Evolutionary conservation across 2,113 vertebrate genomes (phyloP).

Genomic region (Sinocyclocheilus anshuiensis): DNA sequence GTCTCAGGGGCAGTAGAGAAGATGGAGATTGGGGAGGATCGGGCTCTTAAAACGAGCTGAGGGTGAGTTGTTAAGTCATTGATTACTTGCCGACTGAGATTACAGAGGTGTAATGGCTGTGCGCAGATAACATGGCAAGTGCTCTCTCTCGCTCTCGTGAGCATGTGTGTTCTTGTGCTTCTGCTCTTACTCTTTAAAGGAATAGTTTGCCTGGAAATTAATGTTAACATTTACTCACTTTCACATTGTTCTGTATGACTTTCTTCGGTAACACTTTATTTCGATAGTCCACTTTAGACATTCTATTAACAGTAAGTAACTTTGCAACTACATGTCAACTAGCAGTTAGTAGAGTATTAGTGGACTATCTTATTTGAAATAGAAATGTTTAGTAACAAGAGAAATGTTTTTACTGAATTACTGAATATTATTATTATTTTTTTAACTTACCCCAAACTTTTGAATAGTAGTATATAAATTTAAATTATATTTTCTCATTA

Average conservation of each 20-base stretch:
- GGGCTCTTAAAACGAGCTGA: slow-evolving; percentile 49
- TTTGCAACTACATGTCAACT: too few species aligned
- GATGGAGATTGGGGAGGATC: slow-evolving; percentile 40
- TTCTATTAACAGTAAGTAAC: too few species aligned
- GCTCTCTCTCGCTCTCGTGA: slow-evolving; percentile 7
- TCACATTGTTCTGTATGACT: neutral
- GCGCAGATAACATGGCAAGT: slow-evolving; percentile 51
- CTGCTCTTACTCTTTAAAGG: neutral
- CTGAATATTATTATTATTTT: too few species aligned
- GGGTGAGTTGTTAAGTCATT: slow-evolving; percentile 55
- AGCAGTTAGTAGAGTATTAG: too few species aligned
- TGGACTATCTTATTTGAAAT: too few species aligned
- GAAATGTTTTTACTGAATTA: too few species aligned
- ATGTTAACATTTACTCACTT: neutral
- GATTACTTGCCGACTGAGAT: slow-evolving; percentile 57
- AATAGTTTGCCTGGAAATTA: neutral
- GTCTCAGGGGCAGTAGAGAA: slow-evolving; percentile 38
- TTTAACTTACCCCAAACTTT: neutral
- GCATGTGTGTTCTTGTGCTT: slow-evolving; percentile 6
- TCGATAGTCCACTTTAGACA: too few species aligned
- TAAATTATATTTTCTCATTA: neutral
- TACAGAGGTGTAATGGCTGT: slow-evolving; percentile 50
- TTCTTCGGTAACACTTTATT: too few species aligned
- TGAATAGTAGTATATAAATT: neutral
- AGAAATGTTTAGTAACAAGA: too few species aligned